phyloP scores from a whole-genome alignment of 2,113 vertebrate genomes.

The Atherinomorus stipes region DNA sequence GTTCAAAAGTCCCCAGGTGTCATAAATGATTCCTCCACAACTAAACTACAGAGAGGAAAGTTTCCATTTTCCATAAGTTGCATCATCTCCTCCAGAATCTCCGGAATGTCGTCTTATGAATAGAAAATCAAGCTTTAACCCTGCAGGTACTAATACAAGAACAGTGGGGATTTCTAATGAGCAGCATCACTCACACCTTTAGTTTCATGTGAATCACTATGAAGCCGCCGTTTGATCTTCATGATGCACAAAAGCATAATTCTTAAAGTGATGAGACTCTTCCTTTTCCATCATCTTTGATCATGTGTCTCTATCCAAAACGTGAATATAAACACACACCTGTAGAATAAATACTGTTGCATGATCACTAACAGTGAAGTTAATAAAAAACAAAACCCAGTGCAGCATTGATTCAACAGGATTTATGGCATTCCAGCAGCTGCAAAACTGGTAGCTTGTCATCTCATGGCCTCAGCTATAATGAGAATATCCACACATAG shows the following conservation, averaged over 20 bases:
- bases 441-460: slow-evolving; percentile 45
- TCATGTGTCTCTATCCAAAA: background rate
- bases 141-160: slow-evolving; percentile 18
- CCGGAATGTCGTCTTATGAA: slow-evolving; percentile 32
- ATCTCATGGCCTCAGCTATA: slow-evolving; percentile 51
- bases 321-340: background rate
- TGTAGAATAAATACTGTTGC: background rate
- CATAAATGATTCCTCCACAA: slow-evolving; percentile 16
- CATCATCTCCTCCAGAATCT: slow-evolving; percentile 53
- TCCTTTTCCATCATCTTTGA: background rate
- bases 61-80: slow-evolving; percentile 52
- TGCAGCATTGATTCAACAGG: slow-evolving; percentile 28
- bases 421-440: slow-evolving; percentile 62
- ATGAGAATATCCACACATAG: slow-evolving; percentile 38
- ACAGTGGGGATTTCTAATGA: slow-evolving; percentile 5
- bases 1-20: slow-evolving; percentile 36
- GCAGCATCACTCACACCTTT: slow-evolving; percentile 7
- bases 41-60: slow-evolving; percentile 2
- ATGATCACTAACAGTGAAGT: background rate
- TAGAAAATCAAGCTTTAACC: slow-evolving; percentile 23
- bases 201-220: slow-evolving; percentile 12
- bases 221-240: slow-evolving; percentile 20
- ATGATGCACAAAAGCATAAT: slow-evolving; percentile 12
- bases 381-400: slow-evolving; percentile 41
- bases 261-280: background rate